Evolutionary conservation across 2,113 vertebrate genomes (phyloP).

Genomic region (Daboia siamensis): DNA sequence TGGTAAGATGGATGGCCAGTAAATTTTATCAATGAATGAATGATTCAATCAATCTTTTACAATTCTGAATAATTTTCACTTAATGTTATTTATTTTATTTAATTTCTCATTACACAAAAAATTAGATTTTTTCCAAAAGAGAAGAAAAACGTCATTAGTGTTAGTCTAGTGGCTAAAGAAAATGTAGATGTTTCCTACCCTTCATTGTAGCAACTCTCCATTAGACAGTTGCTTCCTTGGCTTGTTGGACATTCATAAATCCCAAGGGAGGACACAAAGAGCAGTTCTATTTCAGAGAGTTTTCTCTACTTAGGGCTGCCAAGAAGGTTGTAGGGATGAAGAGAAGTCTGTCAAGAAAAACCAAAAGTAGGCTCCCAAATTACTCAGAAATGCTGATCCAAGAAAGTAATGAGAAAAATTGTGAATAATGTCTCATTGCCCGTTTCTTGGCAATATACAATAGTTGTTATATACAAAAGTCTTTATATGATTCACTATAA

Average conservation of each 20-base stretch:
- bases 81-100: background rate
- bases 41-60: background rate
- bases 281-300: background rate
- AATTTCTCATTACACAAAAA: background rate
- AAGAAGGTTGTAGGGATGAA: background rate
- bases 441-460: slow-evolving; percentile 14
- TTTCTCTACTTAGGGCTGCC: background rate
- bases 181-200: background rate
- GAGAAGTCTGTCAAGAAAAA: background rate
- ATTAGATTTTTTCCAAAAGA: background rate
- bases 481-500: background rate
- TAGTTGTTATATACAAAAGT: background rate
- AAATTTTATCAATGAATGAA: background rate
- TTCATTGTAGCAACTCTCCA: background rate
- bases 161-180: background rate
- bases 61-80: background rate
- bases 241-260: background rate
- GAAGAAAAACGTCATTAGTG: background rate
- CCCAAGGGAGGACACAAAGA: background rate
- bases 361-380: background rate
- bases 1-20: background rate
- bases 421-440: background rate
- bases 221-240: background rate
- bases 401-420: background rate
- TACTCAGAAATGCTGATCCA: background rate